Conservation (phyloP, 2,113 vertebrate species). For the Cercopithecus mona region DNA sequence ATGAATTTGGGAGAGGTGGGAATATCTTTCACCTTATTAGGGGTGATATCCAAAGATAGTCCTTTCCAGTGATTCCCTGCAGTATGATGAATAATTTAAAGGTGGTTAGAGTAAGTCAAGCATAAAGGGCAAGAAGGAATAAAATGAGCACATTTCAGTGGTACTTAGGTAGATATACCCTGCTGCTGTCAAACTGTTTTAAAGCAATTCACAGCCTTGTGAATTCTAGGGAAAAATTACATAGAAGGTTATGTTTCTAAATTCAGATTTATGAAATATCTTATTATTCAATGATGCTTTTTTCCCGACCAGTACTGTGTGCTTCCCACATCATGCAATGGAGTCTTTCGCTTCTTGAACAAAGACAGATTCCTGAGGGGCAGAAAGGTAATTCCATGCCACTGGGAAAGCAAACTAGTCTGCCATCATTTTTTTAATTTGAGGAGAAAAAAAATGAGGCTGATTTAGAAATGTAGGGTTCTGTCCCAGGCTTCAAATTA, state of each 20-base stretch:
- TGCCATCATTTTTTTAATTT: conserved; percentile 2
- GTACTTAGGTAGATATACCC: background rate
- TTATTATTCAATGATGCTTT: background rate
- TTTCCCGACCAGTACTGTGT: background rate
- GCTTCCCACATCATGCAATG: background rate
- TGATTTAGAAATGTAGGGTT: background rate
- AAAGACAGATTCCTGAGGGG: background rate
- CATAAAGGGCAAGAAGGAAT: conserved; percentile 42
- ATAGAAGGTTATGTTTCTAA: background rate
- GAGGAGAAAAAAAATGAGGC: background rate
- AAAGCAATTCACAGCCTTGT: conserved; percentile 38
- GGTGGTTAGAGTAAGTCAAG: conserved; percentile 53
- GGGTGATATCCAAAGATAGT: background rate
- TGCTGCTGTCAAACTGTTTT: conserved; percentile 1
- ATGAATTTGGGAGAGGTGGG: background rate
- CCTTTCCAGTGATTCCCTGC: conserved; percentile 20
- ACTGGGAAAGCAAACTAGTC: background rate
- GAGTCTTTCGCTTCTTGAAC: background rate
- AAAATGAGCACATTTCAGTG: conserved; percentile 30
- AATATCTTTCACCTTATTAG: background rate
- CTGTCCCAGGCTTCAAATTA: background rate
- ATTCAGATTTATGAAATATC: conserved; percentile 5
- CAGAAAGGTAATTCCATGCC: background rate
- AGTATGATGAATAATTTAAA: conserved; percentile 71
- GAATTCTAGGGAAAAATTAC: conserved; percentile 3